Evolutionary conservation across 2,888 invertebrate genomes (phyloP), one percentile per base, ranked within the genome.

Genomic region (Lutraria lutraria): DNA sequence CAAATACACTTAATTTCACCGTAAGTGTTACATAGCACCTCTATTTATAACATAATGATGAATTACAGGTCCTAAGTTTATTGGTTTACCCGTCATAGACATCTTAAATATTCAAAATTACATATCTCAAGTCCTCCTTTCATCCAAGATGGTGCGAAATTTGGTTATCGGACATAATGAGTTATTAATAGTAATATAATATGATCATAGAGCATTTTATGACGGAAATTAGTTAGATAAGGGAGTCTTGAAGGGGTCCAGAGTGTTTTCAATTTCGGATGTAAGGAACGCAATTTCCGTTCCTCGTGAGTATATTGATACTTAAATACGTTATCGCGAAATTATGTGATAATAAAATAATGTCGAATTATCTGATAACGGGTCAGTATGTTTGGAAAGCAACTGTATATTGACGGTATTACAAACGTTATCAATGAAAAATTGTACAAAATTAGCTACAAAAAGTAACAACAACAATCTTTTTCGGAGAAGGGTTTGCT

Each of bases 41-140:
- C 72, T 87, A 87, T 87, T 89, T 89, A 87, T 87, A 89, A 82
- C 89, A 56, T 54, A 89, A 89, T 89, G 89, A 87, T 89, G 84
- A 76, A 43, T 88, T 84, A 84, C 81, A 52, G 63, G 84, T n/a
- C 16, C 29, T 10, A 31, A 13, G 52, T 79, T 83, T 79, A 88
- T 80, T n/a, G 83, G 25, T 25, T 19, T 53, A 52, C 25, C n/a
- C n/a, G 52, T 81, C 81, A 53, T 34, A 76, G 34, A n/a, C 76
- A 13, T 25, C 31, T 76, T 76, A 76, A 76, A 19, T 13, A 34
- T 34, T 31, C 76, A 76, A 34, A 19, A 34, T 76, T 34, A 19
- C 16, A 31, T 31, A 76, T 76, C 76, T 76, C 19, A 34, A 34
- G 15, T 6, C 19, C 1, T 81, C 25, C 52, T 25, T 81, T 81